A percentile compares a stretch with the other conserved stretches of the same genome.
These are phyloP conservation scores for Coranthus polyacanthus DNA, from an alignment of 2,797 vertebrate species.

Conservation along the genomic window DNA sequence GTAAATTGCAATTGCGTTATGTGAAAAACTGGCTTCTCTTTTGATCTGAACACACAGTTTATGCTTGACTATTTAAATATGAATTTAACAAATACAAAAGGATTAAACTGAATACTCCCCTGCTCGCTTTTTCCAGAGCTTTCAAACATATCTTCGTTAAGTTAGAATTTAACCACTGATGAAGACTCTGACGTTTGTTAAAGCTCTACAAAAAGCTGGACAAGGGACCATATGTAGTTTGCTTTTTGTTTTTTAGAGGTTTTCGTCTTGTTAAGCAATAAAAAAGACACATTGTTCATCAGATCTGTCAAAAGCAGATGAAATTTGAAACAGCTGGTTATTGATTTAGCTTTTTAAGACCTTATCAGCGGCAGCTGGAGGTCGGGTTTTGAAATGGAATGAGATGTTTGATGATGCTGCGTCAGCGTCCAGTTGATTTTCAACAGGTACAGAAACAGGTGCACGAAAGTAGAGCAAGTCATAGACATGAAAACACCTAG, in stretches of 20 bases:
- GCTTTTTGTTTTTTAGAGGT: background rate
- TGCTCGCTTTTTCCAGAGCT: background rate
- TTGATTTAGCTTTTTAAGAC: too few species aligned
- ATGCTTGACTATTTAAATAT: constrained; percentile 1
- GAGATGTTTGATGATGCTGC: too few species aligned
- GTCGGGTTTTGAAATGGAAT: too few species aligned
- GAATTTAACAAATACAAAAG: constrained; percentile 5
- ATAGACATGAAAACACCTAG: background rate
- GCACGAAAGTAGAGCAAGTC: background rate
- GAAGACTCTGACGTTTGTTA: too few species aligned
- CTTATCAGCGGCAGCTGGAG: too few species aligned
- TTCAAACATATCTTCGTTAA: too few species aligned
- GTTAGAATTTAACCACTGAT: too few species aligned
- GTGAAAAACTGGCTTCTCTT: background rate
- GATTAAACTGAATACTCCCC: constrained; percentile 2
- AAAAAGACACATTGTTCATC: constrained; percentile 9
- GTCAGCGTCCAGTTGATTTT: too few species aligned
- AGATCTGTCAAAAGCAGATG: constrained; percentile 8
- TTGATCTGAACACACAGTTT: constrained; percentile 16
- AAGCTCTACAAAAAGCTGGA: background rate
- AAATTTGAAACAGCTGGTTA: constrained; percentile 9
- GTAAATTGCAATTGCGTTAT: too few species aligned
- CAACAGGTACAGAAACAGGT: background rate
- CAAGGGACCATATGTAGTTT: constrained; percentile 2
- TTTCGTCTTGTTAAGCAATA: constrained; percentile 22